Evolutionary conservation across 1,140 invertebrate species (phyloP).

Genomic region (Druon quercuslanigerum): DNA sequence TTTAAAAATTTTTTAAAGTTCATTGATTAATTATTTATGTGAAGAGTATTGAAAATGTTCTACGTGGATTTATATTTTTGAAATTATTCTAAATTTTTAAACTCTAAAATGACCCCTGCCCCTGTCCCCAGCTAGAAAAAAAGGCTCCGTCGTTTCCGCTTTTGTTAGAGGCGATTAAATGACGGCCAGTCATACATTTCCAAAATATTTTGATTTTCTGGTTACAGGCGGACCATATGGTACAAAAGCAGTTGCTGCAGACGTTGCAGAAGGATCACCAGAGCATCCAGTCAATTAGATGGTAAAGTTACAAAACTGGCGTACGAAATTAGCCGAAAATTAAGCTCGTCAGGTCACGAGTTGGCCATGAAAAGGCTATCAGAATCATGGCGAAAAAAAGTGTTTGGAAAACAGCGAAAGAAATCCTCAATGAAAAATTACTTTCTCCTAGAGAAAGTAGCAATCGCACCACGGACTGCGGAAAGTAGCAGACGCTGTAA

Average conservation of each 20-base stretch:
- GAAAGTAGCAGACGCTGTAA: conserved; percentile 8
- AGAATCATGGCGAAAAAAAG: not conserved
- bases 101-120: too few species aligned
- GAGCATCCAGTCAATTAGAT: conserved; percentile 62
- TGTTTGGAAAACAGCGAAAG: not conserved
- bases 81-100: too few species aligned
- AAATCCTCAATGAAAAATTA: not conserved
- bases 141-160: too few species aligned
- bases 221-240: conserved; percentile 69
- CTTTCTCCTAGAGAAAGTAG: conserved; percentile 3
- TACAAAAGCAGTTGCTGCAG: conserved; percentile 69
- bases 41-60: too few species aligned
- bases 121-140: too few species aligned
- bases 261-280: conserved; percentile 71
- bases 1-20: too few species aligned
- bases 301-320: not conserved
- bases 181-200: not conserved
- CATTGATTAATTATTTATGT: too few species aligned
- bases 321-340: conserved; percentile 5
- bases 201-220: conserved; percentile 43
- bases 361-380: conserved; percentile 22
- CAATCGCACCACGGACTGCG: not conserved
- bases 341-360: not conserved
- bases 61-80: too few species aligned
- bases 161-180: too few species aligned